Conservation (phyloP, 2,113 vertebrate species). For the Muntiacus muntjak region DNA sequence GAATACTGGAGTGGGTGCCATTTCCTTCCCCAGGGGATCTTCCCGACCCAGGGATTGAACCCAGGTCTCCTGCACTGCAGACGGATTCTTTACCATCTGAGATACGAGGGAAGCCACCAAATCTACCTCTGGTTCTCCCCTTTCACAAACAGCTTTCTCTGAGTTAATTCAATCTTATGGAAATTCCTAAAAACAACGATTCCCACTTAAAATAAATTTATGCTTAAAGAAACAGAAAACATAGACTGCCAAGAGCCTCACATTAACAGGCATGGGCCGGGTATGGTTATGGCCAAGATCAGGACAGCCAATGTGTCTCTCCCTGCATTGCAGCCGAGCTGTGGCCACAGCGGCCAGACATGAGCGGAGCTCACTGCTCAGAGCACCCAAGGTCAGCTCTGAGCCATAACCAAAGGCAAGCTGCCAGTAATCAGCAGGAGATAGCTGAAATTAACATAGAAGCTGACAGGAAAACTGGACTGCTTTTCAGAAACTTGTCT, state of each 20-base stretch:
- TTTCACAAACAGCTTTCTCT: constrained; percentile 37
- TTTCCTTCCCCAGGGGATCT: background rate
- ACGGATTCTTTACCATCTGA: background rate
- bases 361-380: background rate
- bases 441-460: constrained; percentile 52
- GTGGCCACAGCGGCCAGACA: constrained; percentile 31
- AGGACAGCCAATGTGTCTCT: background rate
- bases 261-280: background rate
- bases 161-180: constrained; percentile 52
- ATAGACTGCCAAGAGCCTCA: constrained; percentile 43
- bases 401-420: constrained; percentile 37
- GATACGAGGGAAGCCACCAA: background rate
- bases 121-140: background rate
- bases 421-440: constrained; percentile 55
- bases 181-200: constrained; percentile 50
- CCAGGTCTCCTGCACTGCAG: background rate
- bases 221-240: constrained; percentile 35
- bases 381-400: constrained; percentile 40
- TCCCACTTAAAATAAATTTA: constrained; percentile 36
- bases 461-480: constrained; percentile 38
- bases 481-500: constrained; percentile 51
- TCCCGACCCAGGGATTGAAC: background rate
- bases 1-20: background rate
- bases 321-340: background rate
- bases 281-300: constrained; percentile 11